Evolutionary conservation across 2,797 vertebrate genomes (phyloP), one percentile per base, ranked within the genome.

Genomic region (Cheirogaleus major): DNA sequence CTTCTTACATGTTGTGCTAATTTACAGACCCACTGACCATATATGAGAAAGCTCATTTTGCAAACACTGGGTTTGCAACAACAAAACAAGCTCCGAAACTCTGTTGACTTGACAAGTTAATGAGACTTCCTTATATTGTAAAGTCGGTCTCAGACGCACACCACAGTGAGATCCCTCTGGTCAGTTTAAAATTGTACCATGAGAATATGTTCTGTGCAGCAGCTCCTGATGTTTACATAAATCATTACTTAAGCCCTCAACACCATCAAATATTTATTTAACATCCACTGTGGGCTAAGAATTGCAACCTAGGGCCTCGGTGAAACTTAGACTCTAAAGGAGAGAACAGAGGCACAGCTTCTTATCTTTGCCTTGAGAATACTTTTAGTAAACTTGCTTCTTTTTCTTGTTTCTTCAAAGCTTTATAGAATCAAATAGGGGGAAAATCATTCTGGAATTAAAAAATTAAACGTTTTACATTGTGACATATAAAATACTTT

Each of bases 181-280:
- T 80, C 59, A 76, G 17, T 23, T 93, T 50, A 41, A 80, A 75
- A 61, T 35, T 32, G 52, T 72, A 38, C 78, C 92, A 59, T 32
- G 45, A 89, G 86, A 76, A 50, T 70, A 35, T 25, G 55, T 43
- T 48, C 52, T 52, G 41, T 75, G 83, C 15, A 5, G 84, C 67
- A 55, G 59, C 48, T 85, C 76, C 69, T 72, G 59, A 65, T 85
- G 69, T 96, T 95, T 95, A 86, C 61, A 48, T 59, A 91, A 91
- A 78, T 91, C 88, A 78, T 91, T 85, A 78, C 92, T 89, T 93
- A 86, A 97, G 48, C 65, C 90, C 92, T 95, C 78, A 91, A 61
- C 41, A 85, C 55, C 86, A 78, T 93, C 67, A 96, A 89, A 91
- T 97, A 89, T 91, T 96, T 91, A 96, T 67, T 93, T 91, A 86